A percentile compares a stretch with the other conserved stretches of the same genome.
Conservation (phyloP, 2,888 invertebrate genomes). For the Leptopilina myrica region DNA sequence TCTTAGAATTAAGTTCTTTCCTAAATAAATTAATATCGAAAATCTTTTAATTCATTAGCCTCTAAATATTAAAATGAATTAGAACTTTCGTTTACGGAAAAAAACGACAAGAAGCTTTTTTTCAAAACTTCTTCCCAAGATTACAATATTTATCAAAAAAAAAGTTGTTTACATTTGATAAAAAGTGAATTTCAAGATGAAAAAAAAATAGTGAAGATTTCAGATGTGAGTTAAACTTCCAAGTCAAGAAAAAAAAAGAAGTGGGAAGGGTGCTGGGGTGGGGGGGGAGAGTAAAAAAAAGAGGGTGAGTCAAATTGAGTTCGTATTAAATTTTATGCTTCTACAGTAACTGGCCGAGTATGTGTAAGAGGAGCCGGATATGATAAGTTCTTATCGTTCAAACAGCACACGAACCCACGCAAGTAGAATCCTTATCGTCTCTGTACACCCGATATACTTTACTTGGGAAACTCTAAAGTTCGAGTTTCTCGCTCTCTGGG, state of each 20-base stretch:
- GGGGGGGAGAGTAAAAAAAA: conserved; percentile 25
- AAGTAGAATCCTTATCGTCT: conserved; percentile 37
- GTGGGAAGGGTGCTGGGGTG: conserved; percentile 42
- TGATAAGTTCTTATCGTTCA: conserved; percentile 71
- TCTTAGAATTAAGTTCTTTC: too few relatives aligned
- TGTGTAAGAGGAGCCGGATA: conserved; percentile 69
- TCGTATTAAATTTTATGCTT: conserved; percentile 42
- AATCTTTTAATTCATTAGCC: too few relatives aligned
- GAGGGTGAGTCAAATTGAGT: conserved; percentile 54
- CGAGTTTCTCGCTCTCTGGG: conserved; percentile 38
- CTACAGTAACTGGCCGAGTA: conserved; percentile 51
- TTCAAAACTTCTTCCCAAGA: not conserved
- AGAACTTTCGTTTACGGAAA: too few relatives aligned
- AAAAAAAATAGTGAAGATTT: conserved; percentile 21
- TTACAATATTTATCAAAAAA: not conserved
- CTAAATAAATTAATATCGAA: too few relatives aligned
- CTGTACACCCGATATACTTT: conserved; percentile 51
- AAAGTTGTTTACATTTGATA: not conserved
- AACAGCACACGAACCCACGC: conserved; percentile 57
- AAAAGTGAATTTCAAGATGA: not conserved
- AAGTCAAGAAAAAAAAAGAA: too few relatives aligned
- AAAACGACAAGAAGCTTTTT: not conserved
- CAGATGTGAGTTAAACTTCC: too few relatives aligned
- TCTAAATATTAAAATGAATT: too few relatives aligned
- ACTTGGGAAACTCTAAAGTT: conserved; percentile 54